Evolutionary conservation across 1,140 invertebrate genomes (phyloP).

Genomic region (Anoplolepis gracilipes): DNA sequence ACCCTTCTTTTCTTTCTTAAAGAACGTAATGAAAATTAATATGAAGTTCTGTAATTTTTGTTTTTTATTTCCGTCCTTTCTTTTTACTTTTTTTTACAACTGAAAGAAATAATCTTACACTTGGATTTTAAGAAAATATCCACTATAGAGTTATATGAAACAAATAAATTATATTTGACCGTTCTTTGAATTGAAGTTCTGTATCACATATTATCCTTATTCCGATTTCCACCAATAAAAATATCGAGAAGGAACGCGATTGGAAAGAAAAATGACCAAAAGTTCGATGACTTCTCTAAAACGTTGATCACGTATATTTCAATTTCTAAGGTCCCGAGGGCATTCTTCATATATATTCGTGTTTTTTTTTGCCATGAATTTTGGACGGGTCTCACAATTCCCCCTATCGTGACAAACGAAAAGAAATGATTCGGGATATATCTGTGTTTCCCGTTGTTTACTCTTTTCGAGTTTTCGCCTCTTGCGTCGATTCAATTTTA

Average conservation of each 20-base stretch:
- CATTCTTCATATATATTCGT: not conserved
- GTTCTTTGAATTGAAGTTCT: not conserved
- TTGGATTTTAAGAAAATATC: not conserved
- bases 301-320: constrained; percentile 25
- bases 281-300: not conserved
- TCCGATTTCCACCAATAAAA: not conserved
- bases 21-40: constrained; percentile 6
- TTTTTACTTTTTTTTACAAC: too few relatives aligned
- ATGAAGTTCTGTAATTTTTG: too few relatives aligned
- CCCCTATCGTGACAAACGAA: not conserved
- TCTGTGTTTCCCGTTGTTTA: not conserved
- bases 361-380: not conserved
- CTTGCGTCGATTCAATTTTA: constrained; percentile 13
- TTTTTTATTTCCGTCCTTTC: too few relatives aligned
- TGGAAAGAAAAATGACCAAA: not conserved
- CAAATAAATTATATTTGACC: not conserved
- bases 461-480: not conserved
- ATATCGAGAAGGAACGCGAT: not conserved
- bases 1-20: not conserved
- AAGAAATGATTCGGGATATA: constrained; percentile 8
- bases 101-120: not conserved
- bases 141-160: too few relatives aligned
- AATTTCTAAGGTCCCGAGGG: not conserved
- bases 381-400: not conserved
- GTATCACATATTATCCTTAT: not conserved